Base-by-base conservation (phyloP, 1,140 invertebrate species). In the Heliconius congener region DNA sequence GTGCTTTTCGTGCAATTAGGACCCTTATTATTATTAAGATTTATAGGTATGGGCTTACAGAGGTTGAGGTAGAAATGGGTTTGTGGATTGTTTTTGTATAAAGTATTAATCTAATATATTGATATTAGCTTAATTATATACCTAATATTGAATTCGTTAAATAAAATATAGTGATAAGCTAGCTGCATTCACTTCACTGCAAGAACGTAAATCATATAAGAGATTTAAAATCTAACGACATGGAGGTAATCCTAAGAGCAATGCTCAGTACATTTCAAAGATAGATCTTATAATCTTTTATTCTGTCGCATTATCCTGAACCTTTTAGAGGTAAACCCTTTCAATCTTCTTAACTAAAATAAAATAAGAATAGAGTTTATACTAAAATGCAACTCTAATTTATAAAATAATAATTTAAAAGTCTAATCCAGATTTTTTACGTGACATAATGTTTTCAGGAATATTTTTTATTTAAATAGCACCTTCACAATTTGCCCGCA, bases 11-110 rank as follows among this genome's bases (percentile, higher is more conserved):
- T 75, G 76, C 80, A 71, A 81, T 78, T 78, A 39, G 18, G 57
- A 73, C 70, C 80, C 73, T 78, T 81, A 75, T 81, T 72, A 73
- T 66, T 71, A 78, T 71, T 66, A 78, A 73, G 55, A 79, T 79
- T 76, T 79, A 71, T 74, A 46, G 42, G 1, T 46, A 46, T 18
- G 30, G n/a, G 57, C 57, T 55, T 76, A 73, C 55, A 52, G 55
- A 23, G 19, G 19, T 11, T 27, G 6, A 27, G 13, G 60, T 71
- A 55, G 57, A 71, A 16, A 42, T 70, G 74, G 37, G 55, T 39
- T 27, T 60, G 55, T 1, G 23, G 23, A 66, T 30, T 66, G 60
- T 9, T 66, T 30, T 30, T 3, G 4, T 30, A 66, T 30, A 66
- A 66, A 16, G 23, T 66, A 66, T 30, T 66, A 13, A 66, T 30